Base-by-base conservation (phyloP, 2,888 invertebrate genomes). In the Drosophila infuscata region DNA sequence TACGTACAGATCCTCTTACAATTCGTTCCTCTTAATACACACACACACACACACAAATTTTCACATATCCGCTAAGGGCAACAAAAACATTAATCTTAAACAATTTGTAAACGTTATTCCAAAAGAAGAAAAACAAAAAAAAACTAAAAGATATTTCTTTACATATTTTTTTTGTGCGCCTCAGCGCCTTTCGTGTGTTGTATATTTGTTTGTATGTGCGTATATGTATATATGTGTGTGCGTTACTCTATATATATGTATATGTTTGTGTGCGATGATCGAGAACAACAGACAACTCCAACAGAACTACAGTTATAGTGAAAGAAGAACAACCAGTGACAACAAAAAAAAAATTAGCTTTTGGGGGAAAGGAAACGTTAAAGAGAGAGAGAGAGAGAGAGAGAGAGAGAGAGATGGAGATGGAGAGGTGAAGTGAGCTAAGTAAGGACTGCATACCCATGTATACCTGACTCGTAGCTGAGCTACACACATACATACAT, bases 21-120 rank as follows among this genome's bases (percentile, higher is more conserved):
- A 29, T 57, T 12, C 9, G 53, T n/a, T 49, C 35, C 49, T 49
- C 46, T 56, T 46, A 35, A 38, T 17, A 29, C 59, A 56, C 53
- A 58, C 52, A 54, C 49, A 59, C 30, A 63, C 32, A 60, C 51
- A 56, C 51, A 48, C 43, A 54, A 43, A 59, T 48, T 46, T 43
- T 56, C 72, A 82, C 84, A 87, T 86, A 86, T 86, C 87, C 87
- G 82, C 61, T 52, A 70, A 69, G 51, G 46, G 66, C 59, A 52
- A 68, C 56, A 69, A 46, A 57, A 29, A 48, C 35, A 64, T 49
- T 20, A 56, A 76, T 17, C 25, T 56, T 48, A 25, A 53, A 43
- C 32, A 38, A 36, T 35, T 60, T 41, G 30, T 61, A 36, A 66
- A 54, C 25, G 20, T 65, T 53, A 70, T 64, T 48, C 36, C 46